Evolutionary conservation across 92 coral and sea anemone genomes (phyloP), one percentile per base, ranked within the genome.

Genomic region (Bergia sp.): DNA sequence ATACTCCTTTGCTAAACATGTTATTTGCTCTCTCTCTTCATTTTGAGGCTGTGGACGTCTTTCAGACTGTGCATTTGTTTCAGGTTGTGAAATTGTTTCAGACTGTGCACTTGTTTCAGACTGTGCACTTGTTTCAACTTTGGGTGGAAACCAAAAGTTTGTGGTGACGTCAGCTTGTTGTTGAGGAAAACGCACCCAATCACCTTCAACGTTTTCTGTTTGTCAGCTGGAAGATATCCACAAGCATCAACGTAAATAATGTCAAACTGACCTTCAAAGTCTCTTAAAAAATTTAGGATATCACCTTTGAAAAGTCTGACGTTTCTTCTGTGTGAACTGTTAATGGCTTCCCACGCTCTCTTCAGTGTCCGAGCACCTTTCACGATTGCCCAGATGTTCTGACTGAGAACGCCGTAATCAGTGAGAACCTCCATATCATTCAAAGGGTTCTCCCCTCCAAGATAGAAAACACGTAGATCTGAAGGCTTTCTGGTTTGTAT

Each of bases 181-280:
- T 88, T 40, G 7, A 67, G 82, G 44, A 91, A 91, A 49, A 91
- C 81, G 65, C 7, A 5, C 0, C 93, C 93, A 37, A 91, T 88
- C 15, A 77, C 37, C 37, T 89, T 85, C 49, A 91, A 77, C 1
- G 91, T 91, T 0, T 73, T 74, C 57, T 91, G 93, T 74, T 41
- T 72, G 36, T 36, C 38, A 23, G 91, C 36, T 73, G 91, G 91
- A 67, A 91, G 89, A 16, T 82, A 3, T 1, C 91, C 91, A n/a
- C 93, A 89, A 8, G 93, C 93, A 71, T 91, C 93, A 55, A 78
- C 76, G 87, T 91, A 89, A 76, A 91, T 91, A 40, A 91, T 91
- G 72, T 91, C 93, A 76, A 85, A 89, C 91, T 85, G 89, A 16
- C 76, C 86, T 77, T 83, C 38, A n/a, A 61, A 37, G 18, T 81